These are phyloP conservation scores for Verasper variegatus DNA, from an alignment of 2,113 vertebrate genomes.

Conservation along the genomic window DNA sequence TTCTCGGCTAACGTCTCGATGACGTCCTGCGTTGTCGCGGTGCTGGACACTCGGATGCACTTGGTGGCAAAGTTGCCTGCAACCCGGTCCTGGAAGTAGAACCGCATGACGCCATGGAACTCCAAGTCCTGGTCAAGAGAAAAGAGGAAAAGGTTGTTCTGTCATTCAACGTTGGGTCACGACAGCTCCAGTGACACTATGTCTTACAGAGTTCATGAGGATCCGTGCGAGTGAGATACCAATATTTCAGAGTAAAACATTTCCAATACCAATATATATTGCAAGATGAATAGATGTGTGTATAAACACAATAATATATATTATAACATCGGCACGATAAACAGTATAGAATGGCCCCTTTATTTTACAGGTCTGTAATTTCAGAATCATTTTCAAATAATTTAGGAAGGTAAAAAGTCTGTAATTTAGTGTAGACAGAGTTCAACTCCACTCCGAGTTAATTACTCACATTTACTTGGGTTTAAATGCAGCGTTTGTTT, in stretches of 20 bases:
- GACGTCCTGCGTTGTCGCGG: constrained; percentile 97
- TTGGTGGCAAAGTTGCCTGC: constrained; percentile 99
- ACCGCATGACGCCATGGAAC: constrained; percentile 99
- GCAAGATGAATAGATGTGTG: too few species aligned
- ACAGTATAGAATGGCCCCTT: not conserved
- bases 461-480: not conserved
- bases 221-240: too few species aligned
- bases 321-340: too few species aligned
- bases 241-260: too few species aligned
- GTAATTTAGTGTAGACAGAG: not conserved
- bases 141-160: not conserved
- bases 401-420: not conserved
- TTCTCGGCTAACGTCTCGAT: constrained; percentile 98
- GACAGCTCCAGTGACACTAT: too few species aligned
- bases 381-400: not conserved
- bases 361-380: not conserved
- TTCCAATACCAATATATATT: too few species aligned
- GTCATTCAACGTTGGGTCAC: too few species aligned
- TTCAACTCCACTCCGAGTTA: not conserved
- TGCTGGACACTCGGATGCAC: constrained; percentile 97
- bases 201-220: too few species aligned
- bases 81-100: constrained; percentile 99
- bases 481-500: constrained; percentile 8
- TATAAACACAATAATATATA: not conserved
- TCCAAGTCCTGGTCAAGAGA: constrained; percentile 89